phyloP scores from a whole-genome alignment of 2,888 invertebrate species.

The Reticulitermes lucifugus region DNA sequence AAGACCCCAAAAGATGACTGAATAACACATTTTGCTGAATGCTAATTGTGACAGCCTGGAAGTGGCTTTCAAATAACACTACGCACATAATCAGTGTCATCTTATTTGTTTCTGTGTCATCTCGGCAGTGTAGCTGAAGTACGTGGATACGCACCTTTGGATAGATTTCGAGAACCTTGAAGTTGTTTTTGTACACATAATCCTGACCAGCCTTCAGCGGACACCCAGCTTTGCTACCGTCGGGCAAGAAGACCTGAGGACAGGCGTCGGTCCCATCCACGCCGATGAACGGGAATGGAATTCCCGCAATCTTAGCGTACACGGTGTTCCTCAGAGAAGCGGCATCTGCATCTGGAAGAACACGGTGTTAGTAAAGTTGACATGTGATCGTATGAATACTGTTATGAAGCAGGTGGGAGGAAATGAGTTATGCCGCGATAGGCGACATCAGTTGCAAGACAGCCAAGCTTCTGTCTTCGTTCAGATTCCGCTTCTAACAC shows the following conservation, averaged over 20 bases:
- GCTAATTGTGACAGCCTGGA: no score
- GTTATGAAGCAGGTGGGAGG: not conserved
- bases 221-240: slow-evolving; percentile 73
- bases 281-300: slow-evolving; percentile 80
- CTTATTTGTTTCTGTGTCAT: no score
- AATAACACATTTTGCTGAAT: no score
- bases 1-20: no score
- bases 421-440: not conserved
- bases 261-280: slow-evolving; percentile 80
- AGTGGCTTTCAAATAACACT: no score
- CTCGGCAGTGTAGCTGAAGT: no score
- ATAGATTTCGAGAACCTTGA: slow-evolving; percentile 69
- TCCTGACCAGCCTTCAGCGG: slow-evolving; percentile 75
- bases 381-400: not conserved
- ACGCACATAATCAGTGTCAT: no score
- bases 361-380: not conserved
- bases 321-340: slow-evolving; percentile 70
- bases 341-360: slow-evolving; percentile 68
- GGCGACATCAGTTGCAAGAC: not conserved
- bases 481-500: not conserved
- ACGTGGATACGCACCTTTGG: slow-evolving; percentile 64
- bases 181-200: slow-evolving; percentile 77
- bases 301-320: slow-evolving; percentile 70
- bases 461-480: not conserved
- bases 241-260: slow-evolving; percentile 69